These are phyloP conservation scores for Drosophila demipolita DNA, from an alignment of 2,888 invertebrate species.

Conservation along the genomic window DNA sequence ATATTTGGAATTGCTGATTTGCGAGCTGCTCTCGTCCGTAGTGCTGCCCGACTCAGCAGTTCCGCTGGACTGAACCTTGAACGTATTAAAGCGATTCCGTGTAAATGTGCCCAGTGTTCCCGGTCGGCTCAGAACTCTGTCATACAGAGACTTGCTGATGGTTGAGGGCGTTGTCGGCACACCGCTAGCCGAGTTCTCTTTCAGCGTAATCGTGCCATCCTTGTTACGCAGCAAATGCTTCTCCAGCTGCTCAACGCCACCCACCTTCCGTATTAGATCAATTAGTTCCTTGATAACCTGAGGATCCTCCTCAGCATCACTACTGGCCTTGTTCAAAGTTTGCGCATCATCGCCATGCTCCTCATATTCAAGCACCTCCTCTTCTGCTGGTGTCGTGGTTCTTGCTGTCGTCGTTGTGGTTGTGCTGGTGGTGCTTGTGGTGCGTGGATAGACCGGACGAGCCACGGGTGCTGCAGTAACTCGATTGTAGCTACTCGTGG, in stretches of 20 bases:
- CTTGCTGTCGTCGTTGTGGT: slow-evolving; percentile 85
- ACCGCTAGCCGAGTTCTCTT: slow-evolving; percentile 83
- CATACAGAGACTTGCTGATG: slow-evolving; percentile 91
- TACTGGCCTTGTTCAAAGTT: slow-evolving; percentile 53
- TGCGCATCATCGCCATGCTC: slow-evolving; percentile 84
- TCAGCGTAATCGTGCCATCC: slow-evolving; percentile 85
- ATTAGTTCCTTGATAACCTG: slow-evolving; percentile 92
- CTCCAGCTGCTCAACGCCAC: slow-evolving; percentile 94
- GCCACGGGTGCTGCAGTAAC: slow-evolving; percentile 85
- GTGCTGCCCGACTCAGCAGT: slow-evolving; percentile 8
- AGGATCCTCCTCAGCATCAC: slow-evolving; percentile 84
- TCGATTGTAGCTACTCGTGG: slow-evolving; percentile 85
- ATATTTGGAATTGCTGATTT: slow-evolving; percentile 84
- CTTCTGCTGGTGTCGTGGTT: slow-evolving; percentile 84
- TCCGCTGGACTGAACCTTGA: slow-evolving; percentile 14
- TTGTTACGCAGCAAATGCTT: slow-evolving; percentile 89
- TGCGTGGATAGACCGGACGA: slow-evolving; percentile 76
- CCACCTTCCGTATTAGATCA: slow-evolving; percentile 93
- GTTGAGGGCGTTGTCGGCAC: slow-evolving; percentile 87
- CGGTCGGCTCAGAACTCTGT: slow-evolving; percentile 88
- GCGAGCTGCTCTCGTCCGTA: slow-evolving; percentile 21
- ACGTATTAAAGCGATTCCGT: slow-evolving; percentile 78
- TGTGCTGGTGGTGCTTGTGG: slow-evolving; percentile 81
- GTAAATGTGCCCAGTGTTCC: slow-evolving; percentile 78
- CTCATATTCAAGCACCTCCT: slow-evolving; percentile 86